Evolutionary conservation across 2,888 invertebrate genomes (phyloP), one percentile per base, ranked within the genome.

Genomic region (Coelogynopora nodosa): DNA sequence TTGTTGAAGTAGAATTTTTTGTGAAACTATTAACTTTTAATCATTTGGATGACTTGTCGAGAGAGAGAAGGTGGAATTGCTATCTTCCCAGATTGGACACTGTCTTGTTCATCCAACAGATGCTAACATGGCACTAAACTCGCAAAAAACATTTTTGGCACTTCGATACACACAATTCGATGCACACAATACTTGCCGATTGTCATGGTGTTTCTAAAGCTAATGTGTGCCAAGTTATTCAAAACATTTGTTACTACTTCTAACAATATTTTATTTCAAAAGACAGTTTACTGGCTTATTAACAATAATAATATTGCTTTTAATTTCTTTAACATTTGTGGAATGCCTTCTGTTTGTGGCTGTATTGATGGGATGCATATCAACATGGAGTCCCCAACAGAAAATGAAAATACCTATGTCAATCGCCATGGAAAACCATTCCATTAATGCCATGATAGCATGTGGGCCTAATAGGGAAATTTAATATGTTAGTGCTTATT

Each of bases 401-500:
- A 49, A 49, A 49, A 49, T 49, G 49, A 49, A 18, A 18, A 49
- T 10, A 49, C 49, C 18, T 49, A 49, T 49, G 49, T 49, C 18
- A 49, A 49, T 49, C 49, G 49, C 5, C 49, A 49, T 49, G 49
- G 49, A 5, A n/a, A 49, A 49, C 49, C 49, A 49, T 49, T 49
- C 49, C 18, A 49, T 49, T 49, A 49, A 49, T 49, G 49, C 49
- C 49, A 49, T 49, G 49, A 49, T 49, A 18, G 49, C 18, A 49
- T 49, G 49, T 18, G 49, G 49, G 5, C 49, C 49, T 49, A 49
- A 49, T 49, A 49, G 49, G 49, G 49, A 49, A 49, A 49, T 49
- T 18, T 49, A 49, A 5, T 49, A 49, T 18, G 49, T 49, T 49
- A 88, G 81, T 84, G 84, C 87, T 10, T 67, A 29, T 31, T 87